Evolutionary conservation across 1,140 invertebrate species (phyloP).

Genomic region (Bombus terrestris): DNA sequence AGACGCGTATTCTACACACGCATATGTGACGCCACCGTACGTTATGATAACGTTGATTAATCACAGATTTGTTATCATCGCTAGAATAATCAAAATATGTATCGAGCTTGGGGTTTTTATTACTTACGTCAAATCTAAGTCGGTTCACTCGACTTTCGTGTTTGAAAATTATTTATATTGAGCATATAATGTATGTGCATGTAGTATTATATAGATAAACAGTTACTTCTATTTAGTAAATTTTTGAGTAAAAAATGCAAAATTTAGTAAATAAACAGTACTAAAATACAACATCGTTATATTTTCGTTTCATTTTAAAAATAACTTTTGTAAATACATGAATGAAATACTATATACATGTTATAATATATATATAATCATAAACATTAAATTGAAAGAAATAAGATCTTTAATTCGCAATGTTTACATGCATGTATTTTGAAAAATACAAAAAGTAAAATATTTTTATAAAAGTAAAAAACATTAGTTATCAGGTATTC

Average conservation of each 20-base stretch:
- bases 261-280: not conserved
- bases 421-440: not conserved
- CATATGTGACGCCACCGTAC: constrained; percentile 18
- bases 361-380: not conserved
- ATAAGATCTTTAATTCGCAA: not conserved
- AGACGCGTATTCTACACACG: constrained; percentile 23
- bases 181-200: not conserved
- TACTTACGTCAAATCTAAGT: not conserved
- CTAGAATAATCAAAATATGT: constrained; percentile 12
- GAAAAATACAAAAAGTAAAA: not conserved
- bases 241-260: not conserved
- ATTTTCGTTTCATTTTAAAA: not conserved
- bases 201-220: not conserved
- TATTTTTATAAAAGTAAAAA: not conserved
- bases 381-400: not conserved
- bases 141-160: not conserved
- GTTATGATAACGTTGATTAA: constrained; percentile 31
- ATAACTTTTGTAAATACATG: not conserved
- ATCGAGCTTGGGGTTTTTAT: not conserved
- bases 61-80: constrained; percentile 20
- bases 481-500: not conserved
- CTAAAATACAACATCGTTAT: not conserved
- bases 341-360: not conserved
- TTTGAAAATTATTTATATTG: too few relatives aligned
- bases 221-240: not conserved